Conservation (phyloP, 2,888 invertebrate genomes). For the Machimus atricapillus region DNA sequence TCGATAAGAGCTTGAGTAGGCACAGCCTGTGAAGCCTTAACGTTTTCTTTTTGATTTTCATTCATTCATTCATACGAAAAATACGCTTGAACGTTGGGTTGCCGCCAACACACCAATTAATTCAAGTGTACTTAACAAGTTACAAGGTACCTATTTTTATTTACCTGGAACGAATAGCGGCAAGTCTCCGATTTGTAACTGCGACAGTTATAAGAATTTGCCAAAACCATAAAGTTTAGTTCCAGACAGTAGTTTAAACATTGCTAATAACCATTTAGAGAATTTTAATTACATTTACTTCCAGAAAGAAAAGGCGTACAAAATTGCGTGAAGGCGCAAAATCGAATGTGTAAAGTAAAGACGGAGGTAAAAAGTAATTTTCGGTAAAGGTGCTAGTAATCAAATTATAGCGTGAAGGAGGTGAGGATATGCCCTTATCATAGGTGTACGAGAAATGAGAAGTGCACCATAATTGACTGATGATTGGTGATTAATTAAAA, state of each 20-base stretch:
- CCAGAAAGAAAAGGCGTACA: background rate
- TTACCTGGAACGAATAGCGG: background rate
- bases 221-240: background rate
- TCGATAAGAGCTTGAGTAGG: background rate
- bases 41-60: background rate
- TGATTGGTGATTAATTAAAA: background rate
- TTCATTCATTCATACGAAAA: background rate
- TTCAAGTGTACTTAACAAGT: background rate
- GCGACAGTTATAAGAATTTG: too few species aligned
- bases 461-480: background rate
- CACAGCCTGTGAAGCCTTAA: background rate
- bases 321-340: background rate
- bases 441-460: background rate
- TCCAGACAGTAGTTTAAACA: background rate
- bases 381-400: background rate
- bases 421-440: background rate
- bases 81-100: background rate
- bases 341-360: background rate
- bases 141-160: background rate
- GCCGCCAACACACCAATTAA: background rate
- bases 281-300: background rate
- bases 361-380: background rate
- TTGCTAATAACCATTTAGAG: background rate
- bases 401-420: background rate
- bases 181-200: too few species aligned